Base-by-base conservation (phyloP, 2,888 invertebrate species). In the Sesia bembeciformis region DNA sequence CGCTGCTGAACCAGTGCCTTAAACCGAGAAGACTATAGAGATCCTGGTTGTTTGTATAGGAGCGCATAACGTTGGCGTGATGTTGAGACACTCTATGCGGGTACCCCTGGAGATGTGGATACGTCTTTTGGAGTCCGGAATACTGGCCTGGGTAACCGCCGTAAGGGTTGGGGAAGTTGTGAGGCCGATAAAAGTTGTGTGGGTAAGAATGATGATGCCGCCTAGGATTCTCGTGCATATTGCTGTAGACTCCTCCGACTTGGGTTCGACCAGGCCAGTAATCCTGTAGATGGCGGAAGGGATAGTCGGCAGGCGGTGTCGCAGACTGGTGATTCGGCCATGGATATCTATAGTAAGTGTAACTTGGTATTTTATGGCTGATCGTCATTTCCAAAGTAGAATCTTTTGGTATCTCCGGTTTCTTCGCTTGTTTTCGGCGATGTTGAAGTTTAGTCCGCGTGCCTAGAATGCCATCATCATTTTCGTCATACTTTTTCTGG, bases 1-100 rank as follows among this genome's bases (percentile, higher is more conserved):
- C 87, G 63, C 80, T 83, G 66, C 86, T 86, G 62, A 89, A 86
- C 89, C 89, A 89, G 71, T 89, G 89, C 63, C 85, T 79, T 55
- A 89, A 70, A 43, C 88, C 89, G 46, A 89, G 79, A 41, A 89
- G 81, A 66, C 78, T 84, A 72, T 89, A 89, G 39, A 88, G 77
- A 64, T 86, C 84, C 64, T 82, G 87, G 66, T 83, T 80, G 60
- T 70, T 79, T 46, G 68, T 64, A 62, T 73, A 78, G 57, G 80
- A 63, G 66, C 76, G 72, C 40, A 70, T 62, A 49, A 81, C 78
- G 67, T 66, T 74, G 56, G 69, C 62, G 57, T 76, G 79, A 57
- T 70, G 81, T 60, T 76, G 77, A 39, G 71, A 68, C 55, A 73
- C 60, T 63, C 80, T 72, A 62, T 76, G 84, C 55, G 80, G 72